These are phyloP conservation scores for Pandion haliaetus DNA, from an alignment of 2,113 vertebrate species.

Conservation along the genomic window DNA sequence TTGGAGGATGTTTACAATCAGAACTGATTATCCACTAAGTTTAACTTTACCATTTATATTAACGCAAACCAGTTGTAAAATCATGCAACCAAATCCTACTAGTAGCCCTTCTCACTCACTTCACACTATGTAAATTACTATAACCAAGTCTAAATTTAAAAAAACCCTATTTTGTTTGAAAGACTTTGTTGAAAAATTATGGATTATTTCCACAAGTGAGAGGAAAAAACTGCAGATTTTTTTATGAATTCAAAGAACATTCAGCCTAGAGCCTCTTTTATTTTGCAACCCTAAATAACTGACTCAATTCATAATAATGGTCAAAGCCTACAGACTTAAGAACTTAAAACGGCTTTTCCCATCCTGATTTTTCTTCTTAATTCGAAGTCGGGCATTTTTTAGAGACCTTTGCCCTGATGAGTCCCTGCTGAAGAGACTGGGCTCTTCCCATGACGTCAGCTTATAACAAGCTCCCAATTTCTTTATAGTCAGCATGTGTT, in stretches of 20 bases:
- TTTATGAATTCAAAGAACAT: background rate
- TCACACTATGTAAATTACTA: slow-evolving; percentile 11
- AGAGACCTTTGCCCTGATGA: slow-evolving; percentile 11
- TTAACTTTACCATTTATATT: slow-evolving; percentile 4
- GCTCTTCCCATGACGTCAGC: slow-evolving; percentile 50
- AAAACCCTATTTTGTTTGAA: background rate
- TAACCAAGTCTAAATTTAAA: background rate
- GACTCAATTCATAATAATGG: background rate
- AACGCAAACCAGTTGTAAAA: slow-evolving; percentile 8
- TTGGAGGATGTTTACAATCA: background rate
- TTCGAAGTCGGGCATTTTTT: background rate
- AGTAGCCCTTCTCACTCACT: slow-evolving; percentile 29
- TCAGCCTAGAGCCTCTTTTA: background rate
- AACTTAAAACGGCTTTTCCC: background rate
- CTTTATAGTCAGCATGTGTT: slow-evolving; percentile 14
- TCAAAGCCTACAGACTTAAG: background rate
- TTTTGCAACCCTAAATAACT: background rate
- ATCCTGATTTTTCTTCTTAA: background rate
- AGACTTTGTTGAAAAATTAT: background rate
- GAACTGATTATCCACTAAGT: background rate
- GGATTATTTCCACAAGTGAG: background rate
- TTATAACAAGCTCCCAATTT: background rate
- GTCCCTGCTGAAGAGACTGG: background rate
- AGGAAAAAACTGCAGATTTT: background rate
- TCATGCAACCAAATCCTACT: background rate